phyloP scores from a whole-genome alignment of 2,797 vertebrate genomes.

The Galagoides demidoff region DNA sequence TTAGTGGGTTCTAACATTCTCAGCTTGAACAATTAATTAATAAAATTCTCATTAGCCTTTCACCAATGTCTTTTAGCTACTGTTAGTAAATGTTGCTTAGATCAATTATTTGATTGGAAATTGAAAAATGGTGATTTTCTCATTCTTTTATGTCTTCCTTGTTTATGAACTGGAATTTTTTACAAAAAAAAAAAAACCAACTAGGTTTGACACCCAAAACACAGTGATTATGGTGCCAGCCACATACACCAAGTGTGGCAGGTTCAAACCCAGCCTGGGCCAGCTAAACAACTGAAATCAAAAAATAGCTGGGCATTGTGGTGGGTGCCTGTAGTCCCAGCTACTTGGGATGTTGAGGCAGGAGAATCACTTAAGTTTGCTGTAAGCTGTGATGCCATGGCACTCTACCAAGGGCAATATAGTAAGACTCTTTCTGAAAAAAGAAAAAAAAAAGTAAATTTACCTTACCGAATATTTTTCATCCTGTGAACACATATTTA shows the following conservation, averaged over 20 bases:
- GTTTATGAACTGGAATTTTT: not conserved
- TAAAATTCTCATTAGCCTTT: not conserved
- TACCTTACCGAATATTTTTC: not conserved
- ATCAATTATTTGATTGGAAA: not conserved
- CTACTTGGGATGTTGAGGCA: no score
- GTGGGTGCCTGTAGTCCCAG: no score
- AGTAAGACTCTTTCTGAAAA: no score
- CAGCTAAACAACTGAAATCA: no score
- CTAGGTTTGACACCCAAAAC: no score
- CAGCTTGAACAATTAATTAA: not conserved
- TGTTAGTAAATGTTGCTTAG: not conserved
- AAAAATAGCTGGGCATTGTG: no score
- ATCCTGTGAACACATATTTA: not conserved
- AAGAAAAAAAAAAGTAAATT: not conserved
- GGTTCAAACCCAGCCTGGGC: no score
- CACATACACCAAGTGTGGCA: no score
- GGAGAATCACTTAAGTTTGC: no score
- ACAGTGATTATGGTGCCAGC: no score
- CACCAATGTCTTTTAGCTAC: not conserved
- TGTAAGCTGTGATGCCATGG: no score
- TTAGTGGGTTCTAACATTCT: not conserved
- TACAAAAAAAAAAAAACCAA: not conserved
- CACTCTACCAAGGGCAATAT: no score
- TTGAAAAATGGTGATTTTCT: not conserved
- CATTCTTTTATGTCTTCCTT: not conserved